phyloP scores from a whole-genome alignment of 2,888 invertebrate species.

The Tenthredo distinguenda region DNA sequence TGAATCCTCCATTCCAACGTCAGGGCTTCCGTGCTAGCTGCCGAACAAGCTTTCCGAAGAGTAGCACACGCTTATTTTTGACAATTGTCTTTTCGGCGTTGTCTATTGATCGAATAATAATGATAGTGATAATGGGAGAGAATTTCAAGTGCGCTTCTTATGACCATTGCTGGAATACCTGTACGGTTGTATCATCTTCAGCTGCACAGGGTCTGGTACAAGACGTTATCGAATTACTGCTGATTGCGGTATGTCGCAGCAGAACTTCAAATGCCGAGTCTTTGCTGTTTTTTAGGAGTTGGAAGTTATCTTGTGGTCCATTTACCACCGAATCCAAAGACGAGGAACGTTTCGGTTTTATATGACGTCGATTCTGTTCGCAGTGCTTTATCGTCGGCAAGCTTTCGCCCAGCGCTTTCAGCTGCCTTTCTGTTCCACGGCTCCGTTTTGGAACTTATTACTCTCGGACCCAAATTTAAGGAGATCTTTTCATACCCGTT shows the following conservation, averaged over 20 bases:
- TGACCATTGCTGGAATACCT: conserved; percentile 6
- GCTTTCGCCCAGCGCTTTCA: background rate
- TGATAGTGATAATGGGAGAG: background rate
- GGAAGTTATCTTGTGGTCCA: background rate
- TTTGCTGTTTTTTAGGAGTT: background rate
- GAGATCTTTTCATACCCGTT: background rate
- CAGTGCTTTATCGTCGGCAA: background rate
- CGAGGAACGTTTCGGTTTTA: background rate
- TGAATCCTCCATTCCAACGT: background rate
- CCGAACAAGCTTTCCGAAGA: conserved; percentile 23
- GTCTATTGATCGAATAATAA: conserved; percentile 22
- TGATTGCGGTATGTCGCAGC: conserved; percentile 18
- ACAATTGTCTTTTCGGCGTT: conserved; percentile 34
- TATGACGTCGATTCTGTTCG: background rate
- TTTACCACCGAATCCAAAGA: background rate
- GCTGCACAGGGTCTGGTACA: background rate
- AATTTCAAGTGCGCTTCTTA: background rate
- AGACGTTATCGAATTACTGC: background rate
- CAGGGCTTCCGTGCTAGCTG: background rate
- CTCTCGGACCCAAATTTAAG: background rate
- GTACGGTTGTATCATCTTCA: background rate
- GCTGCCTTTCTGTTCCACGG: conserved; percentile 3
- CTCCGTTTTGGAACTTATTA: conserved; percentile 5
- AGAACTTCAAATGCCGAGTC: conserved; percentile 14
- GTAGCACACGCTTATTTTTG: conserved; percentile 44